Base-by-base conservation (phyloP, 2,797 vertebrate species). In the Ptychobarbus kaznakovi region DNA sequence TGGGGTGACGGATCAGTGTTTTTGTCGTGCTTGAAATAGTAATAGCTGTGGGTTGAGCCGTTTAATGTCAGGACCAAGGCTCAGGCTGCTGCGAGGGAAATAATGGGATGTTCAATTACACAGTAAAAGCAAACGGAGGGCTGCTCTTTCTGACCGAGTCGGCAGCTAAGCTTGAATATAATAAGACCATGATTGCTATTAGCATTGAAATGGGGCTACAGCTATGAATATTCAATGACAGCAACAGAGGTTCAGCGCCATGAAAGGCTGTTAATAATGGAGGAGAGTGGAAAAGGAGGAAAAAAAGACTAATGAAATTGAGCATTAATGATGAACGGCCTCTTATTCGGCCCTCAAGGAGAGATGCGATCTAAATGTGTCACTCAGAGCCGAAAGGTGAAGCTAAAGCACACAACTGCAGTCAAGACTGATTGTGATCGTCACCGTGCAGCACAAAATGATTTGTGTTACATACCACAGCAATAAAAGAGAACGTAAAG, bases 181-280 rank as follows among this genome's bases (percentile, higher is more conserved):
- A 94, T 81, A 87, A 92, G 90, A 80, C 90, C 90, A 92, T 90
- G 89, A 92, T 83, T 81, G 84, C 81, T 81, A 92, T 94, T 93
- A 93, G 91, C 92, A 94, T 92, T 92, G 88, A 93, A 93, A 94
- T 92, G 38, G 58, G 83, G 44, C 69, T 85, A 87, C 81, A 88
- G 78, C 83, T 88, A 91, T 88, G 85, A 91, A 92, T 88, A 93
- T 89, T 91, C 86, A 91, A 68, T 63, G 82, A 86, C 1, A 32
- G 49, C 81, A 84, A 66, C 63, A 35, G 38, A 32, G 79, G 88
- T 85, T 80, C 61, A 82, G 22, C 1, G 28, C 46, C 13, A 40
- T 1, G 74, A 53, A 86, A 51, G 40, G 18, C 40, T 6, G 28
- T 89, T 81, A 87, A 74, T 81, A 76, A 74, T 25, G 51, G 35